Conservation (phyloP, 2,888 invertebrate species). For the Notodonta dromedarius region DNA sequence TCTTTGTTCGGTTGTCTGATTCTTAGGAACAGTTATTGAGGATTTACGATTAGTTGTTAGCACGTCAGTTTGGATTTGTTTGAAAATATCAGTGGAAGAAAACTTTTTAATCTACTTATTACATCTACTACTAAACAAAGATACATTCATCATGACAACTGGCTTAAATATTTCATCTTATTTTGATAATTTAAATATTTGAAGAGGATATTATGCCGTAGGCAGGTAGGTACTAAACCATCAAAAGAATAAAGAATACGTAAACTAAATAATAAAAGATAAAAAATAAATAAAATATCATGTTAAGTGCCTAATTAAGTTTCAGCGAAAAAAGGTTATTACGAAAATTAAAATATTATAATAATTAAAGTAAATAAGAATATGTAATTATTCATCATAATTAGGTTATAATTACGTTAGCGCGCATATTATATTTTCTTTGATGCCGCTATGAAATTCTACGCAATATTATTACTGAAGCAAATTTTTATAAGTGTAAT, state of each 20-base stretch:
- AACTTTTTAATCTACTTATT: not conserved
- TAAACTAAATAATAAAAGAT: too few relatives aligned
- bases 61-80: not conserved
- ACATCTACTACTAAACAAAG: too few relatives aligned
- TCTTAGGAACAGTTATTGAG: conserved; percentile 30
- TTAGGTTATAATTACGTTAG: conserved; percentile 11
- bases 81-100: not conserved
- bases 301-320: too few relatives aligned
- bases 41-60: conserved; percentile 16
- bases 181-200: too few relatives aligned
- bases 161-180: too few relatives aligned
- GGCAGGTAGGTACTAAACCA: too few relatives aligned
- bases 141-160: too few relatives aligned
- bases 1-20: conserved; percentile 52
- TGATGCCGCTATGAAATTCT: conserved; percentile 12
- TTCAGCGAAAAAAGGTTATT: too few relatives aligned
- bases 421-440: conserved; percentile 12
- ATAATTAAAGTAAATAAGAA: conserved; percentile 12
- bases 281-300: too few relatives aligned
- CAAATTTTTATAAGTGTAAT: conserved; percentile 29
- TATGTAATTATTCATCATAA: conserved; percentile 12
- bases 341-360: conserved; percentile 7
- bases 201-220: too few relatives aligned
- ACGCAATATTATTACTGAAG: conserved; percentile 20
- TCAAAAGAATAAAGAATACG: too few relatives aligned